Percentiles rank a stretch among this genome's conserved stretches.
phyloP scores from a whole-genome alignment of 1,140 invertebrate species.

The Cotesia chilonis region DNA sequence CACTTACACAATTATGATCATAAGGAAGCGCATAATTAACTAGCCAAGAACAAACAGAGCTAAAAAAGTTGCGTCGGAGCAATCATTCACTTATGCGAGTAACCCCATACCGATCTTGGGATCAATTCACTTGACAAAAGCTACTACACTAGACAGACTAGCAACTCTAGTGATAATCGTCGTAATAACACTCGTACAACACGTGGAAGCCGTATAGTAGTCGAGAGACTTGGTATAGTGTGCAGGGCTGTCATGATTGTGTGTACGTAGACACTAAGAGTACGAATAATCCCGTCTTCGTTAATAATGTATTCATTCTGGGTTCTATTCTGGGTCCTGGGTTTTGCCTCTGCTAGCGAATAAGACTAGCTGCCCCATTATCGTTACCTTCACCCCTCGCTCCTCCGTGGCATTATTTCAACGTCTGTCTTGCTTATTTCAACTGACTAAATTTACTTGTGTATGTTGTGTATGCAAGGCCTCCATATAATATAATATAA shows the following conservation, averaged over 20 bases:
- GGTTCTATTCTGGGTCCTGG: background rate
- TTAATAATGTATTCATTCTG: constrained; percentile 36
- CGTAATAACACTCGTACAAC: background rate
- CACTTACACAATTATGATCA: too few relatives aligned
- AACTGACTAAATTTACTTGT: background rate
- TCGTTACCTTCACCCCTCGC: constrained; percentile 21
- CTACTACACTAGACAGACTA: constrained; percentile 32
- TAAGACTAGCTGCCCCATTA: constrained; percentile 31
- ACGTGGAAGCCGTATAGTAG: background rate
- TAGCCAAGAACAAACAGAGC: constrained; percentile 22
- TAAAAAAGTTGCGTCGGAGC: constrained; percentile 42
- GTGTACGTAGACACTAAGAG: constrained; percentile 14
- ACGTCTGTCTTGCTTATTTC: background rate
- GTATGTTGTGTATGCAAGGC: too few relatives aligned
- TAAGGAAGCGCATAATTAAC: constrained; percentile 33
- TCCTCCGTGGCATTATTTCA: background rate
- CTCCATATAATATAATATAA: too few relatives aligned
- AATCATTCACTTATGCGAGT: constrained; percentile 62
- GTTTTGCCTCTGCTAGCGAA: constrained; percentile 1
- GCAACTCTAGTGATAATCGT: background rate
- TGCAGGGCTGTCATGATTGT: background rate
- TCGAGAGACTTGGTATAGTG: too few relatives aligned
- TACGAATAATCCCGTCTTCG: constrained; percentile 17
- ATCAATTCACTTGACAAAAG: constrained; percentile 61
- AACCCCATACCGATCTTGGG: constrained; percentile 53